phyloP scores from a whole-genome alignment of 2,113 vertebrate species.

The Colinus virginianus region DNA sequence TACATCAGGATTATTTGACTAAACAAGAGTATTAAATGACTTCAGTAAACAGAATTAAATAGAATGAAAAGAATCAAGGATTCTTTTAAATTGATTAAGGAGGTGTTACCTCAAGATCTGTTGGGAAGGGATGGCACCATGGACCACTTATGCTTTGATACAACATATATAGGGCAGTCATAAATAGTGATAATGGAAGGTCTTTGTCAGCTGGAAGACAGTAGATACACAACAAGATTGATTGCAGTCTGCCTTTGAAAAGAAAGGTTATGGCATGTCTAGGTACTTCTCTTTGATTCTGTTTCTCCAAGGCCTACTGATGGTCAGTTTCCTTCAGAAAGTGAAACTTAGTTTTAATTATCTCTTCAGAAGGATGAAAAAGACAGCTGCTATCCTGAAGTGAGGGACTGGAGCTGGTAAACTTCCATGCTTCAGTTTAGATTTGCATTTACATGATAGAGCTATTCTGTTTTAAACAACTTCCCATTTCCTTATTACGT shows the following conservation, averaged over 20 bases:
- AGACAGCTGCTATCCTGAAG: not conserved
- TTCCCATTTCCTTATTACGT: not conserved
- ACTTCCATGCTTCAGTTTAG: not conserved
- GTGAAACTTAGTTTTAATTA: not conserved
- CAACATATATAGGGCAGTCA: conserved; percentile 10
- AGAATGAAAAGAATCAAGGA: conserved; percentile 48
- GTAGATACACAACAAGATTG: not conserved
- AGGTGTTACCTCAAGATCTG: conserved; percentile 50
- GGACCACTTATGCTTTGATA: not conserved
- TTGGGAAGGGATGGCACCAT: conserved; percentile 10
- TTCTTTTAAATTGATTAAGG: conserved; percentile 58
- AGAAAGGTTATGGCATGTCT: not conserved
- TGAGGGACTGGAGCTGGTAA: not conserved
- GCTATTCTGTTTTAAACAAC: not conserved
- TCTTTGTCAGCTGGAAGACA: not conserved
- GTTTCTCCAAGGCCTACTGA: not conserved
- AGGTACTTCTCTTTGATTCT: not conserved
- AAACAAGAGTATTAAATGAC: conserved; percentile 56
- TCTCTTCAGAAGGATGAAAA: not conserved
- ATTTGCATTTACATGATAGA: fast-evolving
- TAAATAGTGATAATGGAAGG: not conserved
- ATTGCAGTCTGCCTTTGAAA: not conserved
- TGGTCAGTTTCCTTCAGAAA: not conserved
- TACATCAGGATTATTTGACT: conserved; percentile 40
- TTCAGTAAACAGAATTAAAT: conserved; percentile 62